Conservation (phyloP, 2,797 vertebrate genomes). For the Xenops minutus region DNA sequence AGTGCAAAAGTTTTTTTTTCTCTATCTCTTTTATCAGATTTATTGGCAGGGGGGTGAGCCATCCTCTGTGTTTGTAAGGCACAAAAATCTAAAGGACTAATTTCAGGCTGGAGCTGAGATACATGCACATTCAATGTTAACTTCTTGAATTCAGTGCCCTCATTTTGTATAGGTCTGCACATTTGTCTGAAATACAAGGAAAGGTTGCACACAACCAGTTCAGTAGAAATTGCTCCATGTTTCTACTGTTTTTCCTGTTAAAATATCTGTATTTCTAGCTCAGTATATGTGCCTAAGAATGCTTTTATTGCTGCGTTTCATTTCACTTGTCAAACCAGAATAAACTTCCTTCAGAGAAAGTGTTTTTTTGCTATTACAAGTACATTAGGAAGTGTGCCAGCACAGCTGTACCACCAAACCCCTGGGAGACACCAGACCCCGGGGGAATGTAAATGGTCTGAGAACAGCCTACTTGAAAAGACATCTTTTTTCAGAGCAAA, state of each 20-base stretch:
- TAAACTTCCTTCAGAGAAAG: slow-evolving; percentile 45
- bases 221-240: background rate
- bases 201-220: background rate
- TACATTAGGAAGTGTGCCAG: slow-evolving; percentile 31
- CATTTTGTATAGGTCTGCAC: background rate
- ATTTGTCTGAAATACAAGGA: background rate
- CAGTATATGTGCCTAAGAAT: background rate
- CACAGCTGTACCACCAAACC: slow-evolving; percentile 38
- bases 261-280: background rate
- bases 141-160: background rate
- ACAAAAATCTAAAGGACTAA: background rate
- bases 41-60: background rate
- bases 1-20: background rate
- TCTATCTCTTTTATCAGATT: background rate
- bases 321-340: slow-evolving; percentile 35
- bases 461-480: background rate
- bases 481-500: slow-evolving; percentile 21
- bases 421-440: slow-evolving; percentile 5
- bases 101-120: background rate
- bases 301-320: slow-evolving; percentile 11
- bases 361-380: background rate
- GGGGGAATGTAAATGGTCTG: slow-evolving; percentile 24
- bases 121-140: fast-evolving
- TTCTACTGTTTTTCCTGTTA: background rate
- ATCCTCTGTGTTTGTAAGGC: background rate